Evolutionary conservation across 92 coral and sea anemone species (phyloP).

Genomic region (Zoanthus sociatus): DNA sequence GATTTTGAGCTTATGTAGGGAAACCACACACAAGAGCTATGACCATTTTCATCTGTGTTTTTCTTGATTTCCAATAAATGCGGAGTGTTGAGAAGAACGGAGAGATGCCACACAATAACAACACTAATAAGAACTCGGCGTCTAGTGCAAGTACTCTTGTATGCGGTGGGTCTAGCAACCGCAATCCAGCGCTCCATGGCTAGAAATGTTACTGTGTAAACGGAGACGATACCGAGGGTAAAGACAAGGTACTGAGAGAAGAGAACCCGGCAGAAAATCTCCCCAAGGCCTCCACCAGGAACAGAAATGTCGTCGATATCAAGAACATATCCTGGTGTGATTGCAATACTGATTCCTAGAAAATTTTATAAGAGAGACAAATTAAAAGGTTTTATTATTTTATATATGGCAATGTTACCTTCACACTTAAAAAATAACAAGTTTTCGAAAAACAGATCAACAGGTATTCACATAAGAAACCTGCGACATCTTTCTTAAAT

Average conservation of each 20-base stretch:
- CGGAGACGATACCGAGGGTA: constrained; percentile 91
- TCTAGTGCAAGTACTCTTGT: constrained; percentile 72
- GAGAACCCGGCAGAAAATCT: constrained; percentile 82
- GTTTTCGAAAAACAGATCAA: too few species aligned
- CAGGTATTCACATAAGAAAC: too few species aligned
- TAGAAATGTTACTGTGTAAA: constrained; percentile 85
- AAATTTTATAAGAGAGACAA: not conserved
- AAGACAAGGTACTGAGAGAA: constrained; percentile 89
- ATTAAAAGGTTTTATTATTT: too few species aligned
- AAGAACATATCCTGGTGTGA: constrained; percentile 84
- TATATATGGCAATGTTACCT: too few species aligned
- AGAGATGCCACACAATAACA: constrained; percentile 69
- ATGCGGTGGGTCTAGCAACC: constrained; percentile 81
- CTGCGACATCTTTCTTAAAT: too few species aligned
- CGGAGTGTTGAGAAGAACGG: constrained; percentile 84
- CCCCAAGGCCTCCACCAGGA: constrained; percentile 76
- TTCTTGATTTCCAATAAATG: constrained; percentile 87
- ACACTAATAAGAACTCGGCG: constrained; percentile 69
- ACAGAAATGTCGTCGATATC: constrained; percentile 59
- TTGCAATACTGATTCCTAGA: constrained; percentile 76
- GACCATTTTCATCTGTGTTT: constrained; percentile 37
- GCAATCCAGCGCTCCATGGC: constrained; percentile 94
- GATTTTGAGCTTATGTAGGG: constrained; percentile 62
- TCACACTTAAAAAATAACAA: too few species aligned
- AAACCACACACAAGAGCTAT: constrained; percentile 76